A percentile compares a stretch with the other conserved stretches of the same genome.
Conservation (phyloP, 2,113 vertebrate species). For the Prunella fulvescens region DNA sequence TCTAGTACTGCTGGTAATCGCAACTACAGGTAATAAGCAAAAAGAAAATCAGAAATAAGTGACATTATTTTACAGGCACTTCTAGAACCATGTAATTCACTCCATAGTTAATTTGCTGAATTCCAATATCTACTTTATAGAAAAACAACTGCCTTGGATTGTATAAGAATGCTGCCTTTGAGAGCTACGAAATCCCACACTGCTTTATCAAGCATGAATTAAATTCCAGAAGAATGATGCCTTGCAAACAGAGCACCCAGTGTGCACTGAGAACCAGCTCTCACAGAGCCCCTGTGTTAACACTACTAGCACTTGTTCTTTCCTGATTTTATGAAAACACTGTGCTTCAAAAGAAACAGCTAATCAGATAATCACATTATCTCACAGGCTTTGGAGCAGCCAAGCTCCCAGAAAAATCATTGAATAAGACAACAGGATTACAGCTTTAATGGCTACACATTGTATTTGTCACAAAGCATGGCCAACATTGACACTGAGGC, state of each 20-base stretch:
- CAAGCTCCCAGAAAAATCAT: not conserved
- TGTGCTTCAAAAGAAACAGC: constrained; percentile 4
- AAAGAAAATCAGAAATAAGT: not conserved
- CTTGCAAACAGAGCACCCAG: not conserved
- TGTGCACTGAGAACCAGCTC: not conserved
- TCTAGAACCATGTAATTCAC: not conserved
- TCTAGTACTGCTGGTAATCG: not conserved
- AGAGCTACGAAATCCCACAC: not conserved
- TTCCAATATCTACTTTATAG: not conserved
- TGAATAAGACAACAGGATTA: not conserved
- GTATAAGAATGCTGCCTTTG: not conserved
- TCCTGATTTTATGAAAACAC: not conserved
- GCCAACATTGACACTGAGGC: not conserved
- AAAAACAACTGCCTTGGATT: not conserved
- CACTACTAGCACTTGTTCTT: not conserved
- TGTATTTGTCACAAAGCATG: not conserved
- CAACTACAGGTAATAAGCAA: not conserved
- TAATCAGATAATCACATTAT: constrained; percentile 26
- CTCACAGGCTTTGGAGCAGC: not conserved
- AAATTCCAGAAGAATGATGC: not conserved
- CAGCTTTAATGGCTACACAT: not conserved
- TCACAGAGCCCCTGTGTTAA: not conserved
- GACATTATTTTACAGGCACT: not conserved
- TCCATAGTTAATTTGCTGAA: not conserved
- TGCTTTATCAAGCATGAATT: not conserved